Base-by-base conservation (phyloP, 1,140 invertebrate genomes). In the Drosophila nigrodunni region DNA sequence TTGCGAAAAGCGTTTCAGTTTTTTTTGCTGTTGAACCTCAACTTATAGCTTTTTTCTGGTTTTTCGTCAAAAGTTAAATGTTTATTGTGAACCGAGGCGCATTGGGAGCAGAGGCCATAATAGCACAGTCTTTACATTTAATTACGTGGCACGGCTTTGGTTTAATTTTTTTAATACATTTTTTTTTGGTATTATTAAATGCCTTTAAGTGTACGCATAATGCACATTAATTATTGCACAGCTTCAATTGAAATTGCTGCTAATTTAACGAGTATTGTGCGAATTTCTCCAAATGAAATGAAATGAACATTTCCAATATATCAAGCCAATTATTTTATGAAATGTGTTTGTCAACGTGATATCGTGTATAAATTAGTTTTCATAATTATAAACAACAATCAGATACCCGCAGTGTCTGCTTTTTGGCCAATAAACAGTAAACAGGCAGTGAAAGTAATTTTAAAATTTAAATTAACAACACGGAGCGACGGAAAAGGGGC, bases 1-100 rank as follows among this genome's bases (percentile, higher is more conserved):
- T 90, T 90, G 71, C 88, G 77, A 90, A 90, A 90, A 90, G 80
- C 80, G 78, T 85, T 90, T 90, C 59, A 70, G 69, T 61, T 79
- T 13, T 64, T 64, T 66, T 67, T 75, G 58, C 73, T 66, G 57
- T 57, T 75, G 59, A 64, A 71, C 74, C 54, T 54, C 25, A 67
- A 71, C 58, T 71, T 52, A 59, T 71, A 52, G 39, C 34, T 60
- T 52, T 78, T 78, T 72, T 11, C 25, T 30, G 25, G 25, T 2
- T 61, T 34, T 64, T 35, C 55, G 18, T 61, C 68, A 71, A 39
- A 58, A 34, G 37, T 60, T 64, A 46, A 35, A 39, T 47, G 57
- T 72, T 80, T 89, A 83, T 80, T 62, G 69, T 59, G 58, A 60
- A 62, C 61, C 65, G 80, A 57, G 37, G 37, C 70, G 62, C 79